phyloP scores from a whole-genome alignment of 2,888 invertebrate genomes.

The Apotomis turbidana region DNA sequence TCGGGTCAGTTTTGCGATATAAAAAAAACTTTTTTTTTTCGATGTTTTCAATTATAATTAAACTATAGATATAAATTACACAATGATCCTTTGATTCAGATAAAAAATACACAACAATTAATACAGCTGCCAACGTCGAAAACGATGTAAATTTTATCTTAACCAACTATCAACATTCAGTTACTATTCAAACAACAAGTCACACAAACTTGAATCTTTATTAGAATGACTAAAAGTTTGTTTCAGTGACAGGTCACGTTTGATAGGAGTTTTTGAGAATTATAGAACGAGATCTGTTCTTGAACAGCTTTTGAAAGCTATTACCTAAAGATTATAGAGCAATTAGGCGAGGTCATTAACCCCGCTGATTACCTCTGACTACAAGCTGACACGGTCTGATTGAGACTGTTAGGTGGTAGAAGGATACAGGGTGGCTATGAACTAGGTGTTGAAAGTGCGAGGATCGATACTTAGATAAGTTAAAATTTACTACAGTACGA shows the following conservation, averaged over 20 bases:
- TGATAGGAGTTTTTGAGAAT: neutral
- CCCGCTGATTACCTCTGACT: neutral
- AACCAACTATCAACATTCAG: neutral
- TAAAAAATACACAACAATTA: neutral
- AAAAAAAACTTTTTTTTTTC: no score
- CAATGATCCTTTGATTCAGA: no score
- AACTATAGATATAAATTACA: no score
- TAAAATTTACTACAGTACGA: no score
- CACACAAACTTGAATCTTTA: neutral
- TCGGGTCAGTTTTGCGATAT: no score
- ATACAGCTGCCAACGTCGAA: neutral
- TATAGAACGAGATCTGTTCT: conserved; percentile 9
- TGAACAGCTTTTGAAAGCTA: conserved; percentile 17
- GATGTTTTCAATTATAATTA: no score
- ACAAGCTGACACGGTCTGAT: neutral
- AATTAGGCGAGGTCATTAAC: conserved; percentile 18
- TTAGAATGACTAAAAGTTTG: neutral
- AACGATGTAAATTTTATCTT: neutral
- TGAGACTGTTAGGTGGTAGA: neutral
- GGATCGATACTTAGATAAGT: no score
- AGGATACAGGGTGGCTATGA: neutral
- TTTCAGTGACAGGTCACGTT: neutral
- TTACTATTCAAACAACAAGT: neutral
- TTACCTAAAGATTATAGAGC: conserved; percentile 23
- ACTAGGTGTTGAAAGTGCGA: no score